A percentile compares a stretch with the other conserved stretches of the same genome.
These are phyloP conservation scores for Himalopsyche japonica DNA, from an alignment of 2,888 invertebrate species.

Conservation along the genomic window DNA sequence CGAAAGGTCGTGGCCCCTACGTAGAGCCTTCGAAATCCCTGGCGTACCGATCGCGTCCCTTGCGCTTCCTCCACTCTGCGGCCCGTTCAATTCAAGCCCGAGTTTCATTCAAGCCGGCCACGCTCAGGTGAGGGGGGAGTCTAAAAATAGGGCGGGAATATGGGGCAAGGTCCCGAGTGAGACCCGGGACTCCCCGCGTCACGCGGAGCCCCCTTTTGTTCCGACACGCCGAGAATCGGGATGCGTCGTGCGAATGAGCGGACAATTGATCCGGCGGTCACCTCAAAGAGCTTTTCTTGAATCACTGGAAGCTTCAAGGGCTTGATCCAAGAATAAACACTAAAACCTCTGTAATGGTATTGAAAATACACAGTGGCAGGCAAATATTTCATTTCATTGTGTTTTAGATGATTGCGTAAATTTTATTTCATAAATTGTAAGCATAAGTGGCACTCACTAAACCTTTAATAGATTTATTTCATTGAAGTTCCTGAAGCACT, in stretches of 20 bases:
- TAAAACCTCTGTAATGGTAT: not conserved
- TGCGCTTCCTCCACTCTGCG: not conserved
- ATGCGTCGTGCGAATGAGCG: not conserved
- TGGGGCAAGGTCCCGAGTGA: slow-evolving; percentile 12
- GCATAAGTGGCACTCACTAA: too few species aligned
- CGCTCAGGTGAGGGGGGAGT: not conserved
- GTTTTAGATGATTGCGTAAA: too few species aligned
- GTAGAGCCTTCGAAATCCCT: not conserved
- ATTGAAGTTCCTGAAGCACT: too few species aligned
- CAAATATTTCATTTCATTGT: not conserved
- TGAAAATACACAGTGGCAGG: not conserved
- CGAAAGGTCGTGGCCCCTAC: not conserved
- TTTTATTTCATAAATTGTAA: too few species aligned
- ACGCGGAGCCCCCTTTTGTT: not conserved
- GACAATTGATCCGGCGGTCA: not conserved
- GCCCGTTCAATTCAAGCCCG: not conserved
- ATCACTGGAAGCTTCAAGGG: not conserved
- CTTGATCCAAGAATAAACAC: not conserved
- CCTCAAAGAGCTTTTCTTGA: not conserved
- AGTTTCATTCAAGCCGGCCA: slow-evolving; percentile 16
- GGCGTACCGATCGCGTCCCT: not conserved
- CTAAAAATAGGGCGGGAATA: slow-evolving; percentile 6
- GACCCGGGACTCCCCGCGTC: not conserved
- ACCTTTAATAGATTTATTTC: too few species aligned
- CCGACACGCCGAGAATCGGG: not conserved